Percentiles rank a stretch among this genome's conserved stretches.
Evolutionary conservation across 2,113 vertebrate genomes (phyloP).

Genomic region (Cricetomys ansorgei): DNA sequence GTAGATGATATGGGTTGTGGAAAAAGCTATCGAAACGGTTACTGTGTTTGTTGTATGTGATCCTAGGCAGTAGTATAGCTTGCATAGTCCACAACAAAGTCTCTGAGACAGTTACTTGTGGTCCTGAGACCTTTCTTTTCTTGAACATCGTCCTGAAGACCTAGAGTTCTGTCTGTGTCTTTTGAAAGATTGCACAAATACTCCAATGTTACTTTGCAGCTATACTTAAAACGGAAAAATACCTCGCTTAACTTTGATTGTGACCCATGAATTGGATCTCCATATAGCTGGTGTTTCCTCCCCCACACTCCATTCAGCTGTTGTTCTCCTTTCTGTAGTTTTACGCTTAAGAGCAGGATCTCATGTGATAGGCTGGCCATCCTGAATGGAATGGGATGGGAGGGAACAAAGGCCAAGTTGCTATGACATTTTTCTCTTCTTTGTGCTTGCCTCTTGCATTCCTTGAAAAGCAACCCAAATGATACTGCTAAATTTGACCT

Average conservation of each 20-base stretch:
- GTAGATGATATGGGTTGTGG: conserved; percentile 35
- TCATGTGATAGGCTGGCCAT: conserved; percentile 45
- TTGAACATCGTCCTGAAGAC: background rate
- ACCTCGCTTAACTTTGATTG: conserved; percentile 49
- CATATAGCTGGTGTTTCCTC: background rate
- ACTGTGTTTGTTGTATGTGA: conserved; percentile 39
- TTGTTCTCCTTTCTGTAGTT: conserved; percentile 61
- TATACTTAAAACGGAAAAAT: conserved; percentile 52
- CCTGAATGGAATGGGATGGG: conserved; percentile 53
- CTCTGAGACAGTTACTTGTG: background rate
- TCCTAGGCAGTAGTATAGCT: conserved; percentile 63
- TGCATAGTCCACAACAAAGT: background rate
- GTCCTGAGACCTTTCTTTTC: background rate
- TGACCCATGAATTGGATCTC: conserved; percentile 54
- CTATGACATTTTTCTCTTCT: conserved; percentile 65
- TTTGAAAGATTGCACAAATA: conserved; percentile 1
- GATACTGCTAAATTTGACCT: conserved; percentile 39
- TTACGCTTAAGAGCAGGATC: conserved; percentile 44
- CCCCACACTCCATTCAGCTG: conserved; percentile 71
- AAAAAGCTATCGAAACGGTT: conserved; percentile 39
- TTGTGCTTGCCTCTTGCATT: conserved; percentile 35
- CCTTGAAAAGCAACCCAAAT: conserved; percentile 52
- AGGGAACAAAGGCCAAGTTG: conserved; percentile 75
- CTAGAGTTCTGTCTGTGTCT: conserved; percentile 47
- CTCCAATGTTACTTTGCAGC: conserved; percentile 56